These are phyloP conservation scores for Dolichotis patagonum DNA, from an alignment of 2,113 vertebrate genomes.

Conservation along the genomic window DNA sequence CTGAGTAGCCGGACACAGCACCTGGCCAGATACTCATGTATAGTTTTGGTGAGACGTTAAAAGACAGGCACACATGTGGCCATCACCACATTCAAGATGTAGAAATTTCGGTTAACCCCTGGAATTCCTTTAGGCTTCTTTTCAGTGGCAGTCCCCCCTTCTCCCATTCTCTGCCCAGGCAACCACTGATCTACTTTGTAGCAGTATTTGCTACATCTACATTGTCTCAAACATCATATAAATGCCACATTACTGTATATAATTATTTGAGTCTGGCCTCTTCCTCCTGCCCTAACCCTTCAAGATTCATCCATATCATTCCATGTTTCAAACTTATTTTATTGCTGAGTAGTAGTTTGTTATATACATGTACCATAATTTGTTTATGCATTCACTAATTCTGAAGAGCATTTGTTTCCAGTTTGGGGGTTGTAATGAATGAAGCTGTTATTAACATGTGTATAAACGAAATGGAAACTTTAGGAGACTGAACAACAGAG, in stretches of 20 bases:
- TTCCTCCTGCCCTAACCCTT: not conserved
- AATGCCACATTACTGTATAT: not conserved
- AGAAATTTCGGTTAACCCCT: not conserved
- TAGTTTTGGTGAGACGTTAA: not conserved
- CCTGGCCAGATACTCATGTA: not conserved
- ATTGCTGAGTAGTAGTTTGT: not conserved
- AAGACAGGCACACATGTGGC: not conserved
- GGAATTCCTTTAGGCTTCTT: not conserved
- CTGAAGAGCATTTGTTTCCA: not conserved
- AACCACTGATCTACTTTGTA: not conserved
- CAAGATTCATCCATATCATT: not conserved
- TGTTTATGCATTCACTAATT: not conserved
- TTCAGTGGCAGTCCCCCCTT: not conserved
- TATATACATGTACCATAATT: not conserved
- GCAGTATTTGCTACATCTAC: not conserved
- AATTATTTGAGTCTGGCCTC: not conserved
- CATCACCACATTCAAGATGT: not conserved
- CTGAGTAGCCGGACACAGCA: not conserved
- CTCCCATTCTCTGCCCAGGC: not conserved
- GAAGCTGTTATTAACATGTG: not conserved
- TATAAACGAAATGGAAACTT: not conserved
- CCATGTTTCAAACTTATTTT: not conserved
- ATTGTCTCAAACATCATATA: not conserved
- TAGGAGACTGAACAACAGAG: not conserved
- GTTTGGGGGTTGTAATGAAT: slow-evolving; percentile 32